Evolutionary conservation across 2,888 invertebrate species (phyloP).

Genomic region (Hydroisotoma schaefferi): DNA sequence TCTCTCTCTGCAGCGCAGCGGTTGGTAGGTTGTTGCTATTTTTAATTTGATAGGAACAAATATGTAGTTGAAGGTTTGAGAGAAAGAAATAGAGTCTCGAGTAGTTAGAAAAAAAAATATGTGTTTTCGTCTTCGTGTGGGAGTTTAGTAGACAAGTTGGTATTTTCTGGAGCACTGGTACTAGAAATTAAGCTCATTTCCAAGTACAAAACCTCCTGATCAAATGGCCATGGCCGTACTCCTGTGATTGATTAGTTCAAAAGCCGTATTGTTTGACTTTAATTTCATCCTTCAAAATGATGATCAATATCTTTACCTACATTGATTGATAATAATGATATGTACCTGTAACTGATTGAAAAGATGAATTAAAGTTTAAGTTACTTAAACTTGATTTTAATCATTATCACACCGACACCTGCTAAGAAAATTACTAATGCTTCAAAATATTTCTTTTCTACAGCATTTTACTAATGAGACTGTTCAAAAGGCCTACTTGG

Average conservation of each 20-base stretch:
- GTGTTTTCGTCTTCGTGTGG: too few relatives aligned
- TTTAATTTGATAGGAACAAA: too few relatives aligned
- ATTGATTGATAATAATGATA: conserved; percentile 34
- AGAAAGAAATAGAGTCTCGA: too few relatives aligned
- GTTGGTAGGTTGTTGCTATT: too few relatives aligned
- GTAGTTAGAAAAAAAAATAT: too few relatives aligned
- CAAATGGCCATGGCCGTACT: background rate
- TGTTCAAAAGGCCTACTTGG: conserved; percentile 73
- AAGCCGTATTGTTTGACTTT: background rate
- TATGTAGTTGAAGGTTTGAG: too few relatives aligned
- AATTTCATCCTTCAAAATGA: conserved; percentile 13
- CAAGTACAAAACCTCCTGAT: background rate
- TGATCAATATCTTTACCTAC: conserved; percentile 36
- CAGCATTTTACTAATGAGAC: conserved; percentile 59
- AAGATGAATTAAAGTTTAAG: background rate
- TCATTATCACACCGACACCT: background rate
- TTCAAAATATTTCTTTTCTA: too few relatives aligned
- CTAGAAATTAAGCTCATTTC: background rate
- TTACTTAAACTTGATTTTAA: background rate
- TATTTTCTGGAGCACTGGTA: too few relatives aligned
- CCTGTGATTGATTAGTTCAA: background rate
- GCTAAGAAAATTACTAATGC: too few relatives aligned
- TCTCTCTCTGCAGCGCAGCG: too few relatives aligned
- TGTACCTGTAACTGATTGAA: background rate
- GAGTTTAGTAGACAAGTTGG: too few relatives aligned